Evolutionary conservation across 1,140 invertebrate species (phyloP), one percentile per base, ranked within the genome.

Genomic region (Lepidurus couesii): DNA sequence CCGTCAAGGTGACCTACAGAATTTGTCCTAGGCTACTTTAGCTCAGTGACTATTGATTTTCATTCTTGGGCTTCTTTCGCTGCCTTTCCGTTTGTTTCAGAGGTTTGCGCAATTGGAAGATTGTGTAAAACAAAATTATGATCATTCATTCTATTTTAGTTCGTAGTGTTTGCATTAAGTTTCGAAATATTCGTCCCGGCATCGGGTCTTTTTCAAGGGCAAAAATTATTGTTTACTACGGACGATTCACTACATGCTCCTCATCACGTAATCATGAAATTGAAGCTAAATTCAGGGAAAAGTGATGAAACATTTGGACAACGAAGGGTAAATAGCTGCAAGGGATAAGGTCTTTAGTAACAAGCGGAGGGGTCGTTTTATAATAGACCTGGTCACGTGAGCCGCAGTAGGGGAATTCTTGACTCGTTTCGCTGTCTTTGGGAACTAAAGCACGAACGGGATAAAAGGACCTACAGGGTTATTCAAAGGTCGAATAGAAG

Each of bases 1-100:
- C 53, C 53, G 53, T 65, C 53, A 65, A 65, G 53, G 53, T 65
- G 53, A 65, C 53, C 53, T 65, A 65, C 53, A 65, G 16, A 16
- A 21, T 7, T 65, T 65, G 53, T 65, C 53, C 53, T 21, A 21
- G 53, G 53, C 53, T 21, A 21, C 16, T 16, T 65, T 65, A 16
- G 53, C 53, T 4, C 53, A 7, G 53, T 65, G 16, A n/a, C 53
- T 65, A 65, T 65, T 65, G 53, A 65, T 65, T 65, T 65, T 65
- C 53, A 13, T 65, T 21, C 53, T 21, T 34, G 34, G 34, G 53
- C 0, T 65, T 65, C 6, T 21, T n/a, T 65, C 53, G n/a, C 13
- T n/a, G 13, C 8, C n/a, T 16, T 65, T 13, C 53, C 34, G 16
- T 11, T 21, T 65, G 13, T 9, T 65, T 16, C 16, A 65, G 53